Conservation (phyloP, 2,113 vertebrate species). For the Brienomyrus longianalis region DNA sequence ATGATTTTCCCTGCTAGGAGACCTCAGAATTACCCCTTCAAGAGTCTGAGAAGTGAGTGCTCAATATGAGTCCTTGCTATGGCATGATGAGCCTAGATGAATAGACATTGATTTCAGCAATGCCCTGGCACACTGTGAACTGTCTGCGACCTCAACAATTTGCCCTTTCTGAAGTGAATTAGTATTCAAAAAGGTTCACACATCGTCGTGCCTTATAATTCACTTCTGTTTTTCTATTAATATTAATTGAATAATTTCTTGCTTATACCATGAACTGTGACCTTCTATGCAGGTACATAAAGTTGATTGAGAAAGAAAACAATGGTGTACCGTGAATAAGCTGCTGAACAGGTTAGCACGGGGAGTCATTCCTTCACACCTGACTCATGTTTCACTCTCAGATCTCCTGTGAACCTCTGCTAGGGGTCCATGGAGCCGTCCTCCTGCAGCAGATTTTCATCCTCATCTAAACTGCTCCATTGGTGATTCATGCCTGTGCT, state of each 20-base stretch:
- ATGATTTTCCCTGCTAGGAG: not conserved
- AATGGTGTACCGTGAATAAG: not conserved
- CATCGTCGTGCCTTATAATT: not conserved
- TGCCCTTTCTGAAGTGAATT: not conserved
- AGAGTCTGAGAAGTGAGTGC: not conserved
- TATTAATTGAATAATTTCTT: not conserved
- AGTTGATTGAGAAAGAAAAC: not conserved
- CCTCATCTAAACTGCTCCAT: not conserved
- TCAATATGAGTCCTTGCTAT: not conserved
- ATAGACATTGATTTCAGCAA: not conserved
- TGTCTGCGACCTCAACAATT: not conserved
- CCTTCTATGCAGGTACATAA: not conserved
- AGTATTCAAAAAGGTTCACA: not conserved
- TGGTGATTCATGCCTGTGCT: slow-evolving; percentile 5
- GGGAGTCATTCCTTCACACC: not conserved
- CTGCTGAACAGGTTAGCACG: not conserved
- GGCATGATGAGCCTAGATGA: not conserved
- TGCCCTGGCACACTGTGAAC: not conserved
- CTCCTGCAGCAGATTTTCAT: not conserved
- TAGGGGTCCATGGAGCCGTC: not conserved
- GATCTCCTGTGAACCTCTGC: not conserved
- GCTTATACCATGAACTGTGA: not conserved
- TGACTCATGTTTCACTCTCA: not conserved
- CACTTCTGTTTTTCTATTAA: not conserved
- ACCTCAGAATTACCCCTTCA: not conserved